Evolutionary conservation across 2,888 invertebrate species (phyloP).

Genomic region (Tenthredo mesomela): DNA sequence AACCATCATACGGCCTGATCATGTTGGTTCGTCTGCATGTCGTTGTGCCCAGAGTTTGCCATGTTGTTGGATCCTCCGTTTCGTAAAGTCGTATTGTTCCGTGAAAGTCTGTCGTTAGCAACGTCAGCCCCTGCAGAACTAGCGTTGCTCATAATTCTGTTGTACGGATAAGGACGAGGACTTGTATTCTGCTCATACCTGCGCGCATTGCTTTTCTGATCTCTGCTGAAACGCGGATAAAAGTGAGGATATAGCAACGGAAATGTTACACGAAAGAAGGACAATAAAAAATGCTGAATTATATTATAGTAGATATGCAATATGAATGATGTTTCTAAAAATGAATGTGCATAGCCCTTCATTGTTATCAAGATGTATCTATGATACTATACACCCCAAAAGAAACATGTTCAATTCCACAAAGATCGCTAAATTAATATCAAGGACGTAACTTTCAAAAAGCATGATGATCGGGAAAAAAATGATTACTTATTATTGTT

Average conservation of each 20-base stretch:
- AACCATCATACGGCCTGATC: slow-evolving; percentile 60
- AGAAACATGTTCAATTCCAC: neutral
- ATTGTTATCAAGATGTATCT: neutral
- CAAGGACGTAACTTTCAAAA: neutral
- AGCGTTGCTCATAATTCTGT: slow-evolving; percentile 17
- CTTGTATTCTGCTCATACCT: slow-evolving; percentile 18
- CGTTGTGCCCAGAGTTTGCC: slow-evolving; percentile 9
- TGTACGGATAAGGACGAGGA: slow-evolving; percentile 32
- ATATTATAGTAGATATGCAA: too few relatives aligned
- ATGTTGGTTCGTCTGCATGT: slow-evolving; percentile 54
- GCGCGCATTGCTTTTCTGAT: slow-evolving; percentile 3
- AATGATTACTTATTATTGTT: slow-evolving; percentile 25
- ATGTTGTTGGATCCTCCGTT: slow-evolving; percentile 7
- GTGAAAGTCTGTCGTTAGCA: slow-evolving; percentile 51
- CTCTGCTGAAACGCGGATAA: neutral
- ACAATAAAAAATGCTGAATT: neutral
- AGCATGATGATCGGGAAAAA: neutral
- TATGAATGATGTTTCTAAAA: too few relatives aligned
- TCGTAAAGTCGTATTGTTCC: slow-evolving; percentile 3
- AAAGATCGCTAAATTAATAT: neutral
- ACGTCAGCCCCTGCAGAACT: slow-evolving; percentile 45
- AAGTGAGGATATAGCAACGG: neutral
- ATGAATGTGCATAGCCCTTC: neutral
- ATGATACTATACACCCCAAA: neutral
- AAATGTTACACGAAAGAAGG: neutral